Conservation (phyloP, 1,140 invertebrate species). For the Drosophila orena region DNA sequence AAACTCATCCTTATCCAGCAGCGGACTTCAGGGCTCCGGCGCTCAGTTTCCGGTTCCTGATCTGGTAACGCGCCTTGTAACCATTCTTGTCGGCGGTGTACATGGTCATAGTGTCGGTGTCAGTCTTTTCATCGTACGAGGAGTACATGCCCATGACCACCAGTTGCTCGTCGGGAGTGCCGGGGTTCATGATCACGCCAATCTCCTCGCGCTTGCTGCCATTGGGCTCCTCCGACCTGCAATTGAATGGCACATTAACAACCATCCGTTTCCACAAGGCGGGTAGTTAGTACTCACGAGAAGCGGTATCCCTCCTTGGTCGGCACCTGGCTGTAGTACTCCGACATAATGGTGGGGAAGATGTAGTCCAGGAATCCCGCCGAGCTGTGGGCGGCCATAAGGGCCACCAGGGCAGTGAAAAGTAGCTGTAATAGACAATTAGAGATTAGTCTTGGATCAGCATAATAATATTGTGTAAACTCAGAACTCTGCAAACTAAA, state of each 20-base stretch:
- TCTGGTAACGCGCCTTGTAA: constrained; percentile 70
- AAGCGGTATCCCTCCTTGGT: constrained; percentile 76
- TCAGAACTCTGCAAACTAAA: too few species aligned
- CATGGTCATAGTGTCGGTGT: constrained; percentile 74
- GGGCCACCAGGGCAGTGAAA: constrained; percentile 59
- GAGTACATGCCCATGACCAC: constrained; percentile 79
- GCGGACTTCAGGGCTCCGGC: constrained; percentile 71
- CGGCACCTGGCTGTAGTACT: constrained; percentile 47
- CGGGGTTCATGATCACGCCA: constrained; percentile 79
- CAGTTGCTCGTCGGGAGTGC: constrained; percentile 69
- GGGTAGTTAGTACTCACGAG: constrained; percentile 35
- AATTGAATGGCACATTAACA: constrained; percentile 12
- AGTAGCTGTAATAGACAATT: constrained; percentile 44
- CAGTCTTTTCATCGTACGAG: constrained; percentile 72
- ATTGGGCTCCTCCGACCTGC: constrained; percentile 65
- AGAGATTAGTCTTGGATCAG: too few species aligned
- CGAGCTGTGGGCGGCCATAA: constrained; percentile 58
- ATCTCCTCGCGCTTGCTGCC: constrained; percentile 78
- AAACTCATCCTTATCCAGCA: constrained; percentile 58
- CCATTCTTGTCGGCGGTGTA: constrained; percentile 84
- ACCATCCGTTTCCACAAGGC: not conserved
- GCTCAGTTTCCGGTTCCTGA: constrained; percentile 79
- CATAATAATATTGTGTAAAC: too few species aligned
- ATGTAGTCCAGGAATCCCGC: constrained; percentile 64
- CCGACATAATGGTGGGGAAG: constrained; percentile 44